Conservation (phyloP, 2,797 vertebrate genomes). For the Anas acuta region DNA sequence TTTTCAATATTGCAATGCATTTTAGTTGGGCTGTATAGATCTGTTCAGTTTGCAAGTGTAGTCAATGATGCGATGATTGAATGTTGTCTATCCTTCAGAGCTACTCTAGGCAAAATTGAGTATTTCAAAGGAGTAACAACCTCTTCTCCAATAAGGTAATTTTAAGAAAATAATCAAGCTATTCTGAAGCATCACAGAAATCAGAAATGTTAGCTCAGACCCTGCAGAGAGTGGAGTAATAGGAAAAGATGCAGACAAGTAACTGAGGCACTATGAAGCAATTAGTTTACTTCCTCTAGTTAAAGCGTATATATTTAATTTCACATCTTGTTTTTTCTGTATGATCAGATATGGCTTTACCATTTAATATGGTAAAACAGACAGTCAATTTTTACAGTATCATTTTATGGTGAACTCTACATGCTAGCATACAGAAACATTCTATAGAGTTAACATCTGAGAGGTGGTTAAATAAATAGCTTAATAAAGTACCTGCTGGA, state of each 20-base stretch:
- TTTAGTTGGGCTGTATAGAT: neutral
- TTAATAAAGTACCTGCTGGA: neutral
- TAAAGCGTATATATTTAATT: neutral
- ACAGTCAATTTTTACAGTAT: neutral
- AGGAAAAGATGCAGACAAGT: neutral
- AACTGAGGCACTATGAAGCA: neutral
- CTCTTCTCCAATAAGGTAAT: neutral
- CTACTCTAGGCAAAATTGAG: neutral
- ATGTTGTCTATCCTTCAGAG: neutral
- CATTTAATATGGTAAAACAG: neutral
- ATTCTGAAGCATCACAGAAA: neutral
- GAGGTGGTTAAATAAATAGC: neutral
- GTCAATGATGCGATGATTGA: neutral
- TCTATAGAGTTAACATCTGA: neutral
- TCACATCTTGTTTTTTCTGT: neutral
- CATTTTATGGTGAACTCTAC: neutral
- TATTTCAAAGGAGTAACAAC: neutral
- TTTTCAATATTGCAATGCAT: neutral
- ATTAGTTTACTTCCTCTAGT: neutral
- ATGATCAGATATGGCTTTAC: neutral
- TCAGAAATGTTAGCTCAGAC: neutral
- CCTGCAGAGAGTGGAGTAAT: neutral
- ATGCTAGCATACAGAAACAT: neutral
- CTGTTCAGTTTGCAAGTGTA: neutral
- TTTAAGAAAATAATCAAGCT: neutral